Evolutionary conservation across 1,140 invertebrate species (phyloP).

Genomic region (Lasaia peninsularis): DNA sequence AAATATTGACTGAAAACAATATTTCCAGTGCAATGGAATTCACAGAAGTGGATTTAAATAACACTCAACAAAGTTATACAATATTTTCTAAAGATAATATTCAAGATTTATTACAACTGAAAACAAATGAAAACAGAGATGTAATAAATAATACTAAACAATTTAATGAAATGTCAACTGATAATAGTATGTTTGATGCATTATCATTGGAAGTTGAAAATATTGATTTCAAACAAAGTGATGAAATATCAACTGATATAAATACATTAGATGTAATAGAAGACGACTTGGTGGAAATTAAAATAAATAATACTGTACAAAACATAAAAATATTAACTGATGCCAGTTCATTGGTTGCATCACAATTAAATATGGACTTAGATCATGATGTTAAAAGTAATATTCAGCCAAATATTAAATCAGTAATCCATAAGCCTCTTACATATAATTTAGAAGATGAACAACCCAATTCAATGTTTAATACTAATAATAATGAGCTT

Average conservation of each 20-base stretch:
- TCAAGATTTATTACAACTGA: no score
- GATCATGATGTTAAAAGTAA: neutral
- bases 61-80: neutral
- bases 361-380: neutral
- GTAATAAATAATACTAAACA: neutral
- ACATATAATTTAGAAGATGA: neutral
- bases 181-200: neutral
- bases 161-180: neutral
- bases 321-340: neutral
- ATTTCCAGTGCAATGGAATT: neutral
- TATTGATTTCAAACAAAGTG: neutral
- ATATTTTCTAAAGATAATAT: no score
- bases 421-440: neutral
- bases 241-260: neutral
- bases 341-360: neutral
- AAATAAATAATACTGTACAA: neutral
- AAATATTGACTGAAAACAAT: neutral
- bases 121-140: no score
- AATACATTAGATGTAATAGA: neutral
- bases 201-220: neutral
- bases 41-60: neutral
- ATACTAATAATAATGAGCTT: no score
- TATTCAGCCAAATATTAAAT: neutral
- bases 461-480: neutral
- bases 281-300: neutral